A percentile compares a stretch with the other conserved stretches of the same genome.
These are phyloP conservation scores for Aethina tumida DNA, from an alignment of 1,140 invertebrate genomes.

Conservation along the genomic window DNA sequence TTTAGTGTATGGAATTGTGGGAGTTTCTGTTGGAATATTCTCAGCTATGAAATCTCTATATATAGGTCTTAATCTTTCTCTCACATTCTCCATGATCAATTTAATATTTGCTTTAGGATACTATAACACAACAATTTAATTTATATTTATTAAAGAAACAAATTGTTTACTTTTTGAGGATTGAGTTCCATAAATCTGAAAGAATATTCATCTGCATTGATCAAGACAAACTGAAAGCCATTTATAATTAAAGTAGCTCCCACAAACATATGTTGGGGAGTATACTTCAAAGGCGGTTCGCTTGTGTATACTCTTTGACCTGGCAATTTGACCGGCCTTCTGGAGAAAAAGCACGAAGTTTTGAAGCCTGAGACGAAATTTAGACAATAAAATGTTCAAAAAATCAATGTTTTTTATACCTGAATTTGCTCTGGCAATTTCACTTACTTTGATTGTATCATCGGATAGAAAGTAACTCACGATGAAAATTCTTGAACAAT, in stretches of 20 bases:
- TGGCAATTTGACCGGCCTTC: conserved; percentile 58
- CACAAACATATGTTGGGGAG: conserved; percentile 68
- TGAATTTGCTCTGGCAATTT: conserved; percentile 62
- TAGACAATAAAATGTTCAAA: conserved; percentile 1
- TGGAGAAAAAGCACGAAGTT: conserved; percentile 59
- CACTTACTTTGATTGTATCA: conserved; percentile 74
- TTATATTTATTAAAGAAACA: too few relatives aligned
- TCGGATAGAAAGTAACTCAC: conserved; percentile 74
- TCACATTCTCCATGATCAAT: conserved; percentile 60
- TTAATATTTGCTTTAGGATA: conserved; percentile 60
- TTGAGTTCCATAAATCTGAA: conserved; percentile 80
- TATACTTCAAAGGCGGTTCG: conserved; percentile 61
- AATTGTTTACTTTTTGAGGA: conserved; percentile 49
- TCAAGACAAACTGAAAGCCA: conserved; percentile 65
- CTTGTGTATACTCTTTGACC: conserved; percentile 57
- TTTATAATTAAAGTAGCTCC: conserved; percentile 66
- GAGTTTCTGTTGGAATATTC: conserved; percentile 46
- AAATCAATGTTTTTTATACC: conserved; percentile 37
- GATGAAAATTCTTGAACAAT: conserved; percentile 63
- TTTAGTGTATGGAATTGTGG: conserved; percentile 28
- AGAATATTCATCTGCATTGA: conserved; percentile 77
- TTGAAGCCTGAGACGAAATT: conserved; percentile 31
- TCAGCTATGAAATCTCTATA: conserved; percentile 65
- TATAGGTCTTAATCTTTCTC: conserved; percentile 46
- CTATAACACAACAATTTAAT: conserved; percentile 40